Conservation (phyloP, 1,140 invertebrate genomes). For the Lordiphosa collinella region DNA sequence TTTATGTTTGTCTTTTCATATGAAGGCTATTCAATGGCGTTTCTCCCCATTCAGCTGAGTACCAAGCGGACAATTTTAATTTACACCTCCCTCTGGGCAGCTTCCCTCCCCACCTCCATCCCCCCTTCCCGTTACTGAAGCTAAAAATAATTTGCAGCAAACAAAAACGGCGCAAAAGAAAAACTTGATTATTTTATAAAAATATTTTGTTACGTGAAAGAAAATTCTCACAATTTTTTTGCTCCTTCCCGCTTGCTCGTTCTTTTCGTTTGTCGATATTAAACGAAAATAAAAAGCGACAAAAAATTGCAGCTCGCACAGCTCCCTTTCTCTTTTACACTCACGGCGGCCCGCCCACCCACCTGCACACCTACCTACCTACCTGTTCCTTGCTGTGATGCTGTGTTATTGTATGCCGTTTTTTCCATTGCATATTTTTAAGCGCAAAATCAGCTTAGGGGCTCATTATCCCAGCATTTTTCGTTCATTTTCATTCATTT, state of each 20-base stretch:
- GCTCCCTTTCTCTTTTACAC: conserved; percentile 16
- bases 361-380: too few relatives aligned
- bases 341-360: too few relatives aligned
- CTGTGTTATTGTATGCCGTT: conserved; percentile 51
- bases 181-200: conserved; percentile 74
- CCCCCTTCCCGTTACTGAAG: not conserved
- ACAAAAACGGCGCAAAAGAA: conserved; percentile 51
- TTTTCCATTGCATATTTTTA: conserved; percentile 56
- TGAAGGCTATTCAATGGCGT: conserved; percentile 18
- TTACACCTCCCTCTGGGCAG: conserved; percentile 17
- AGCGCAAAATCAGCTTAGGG: conserved; percentile 78
- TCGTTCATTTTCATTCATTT: conserved; percentile 66
- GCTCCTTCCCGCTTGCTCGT: not conserved
- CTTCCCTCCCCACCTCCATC: not conserved
- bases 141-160: conserved; percentile 62
- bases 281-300: conserved; percentile 66
- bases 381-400: not conserved
- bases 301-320: conserved; percentile 40
- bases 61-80: conserved; percentile 39
- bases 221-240: conserved; percentile 48
- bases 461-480: conserved; percentile 64
- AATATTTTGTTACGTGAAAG: conserved; percentile 70
- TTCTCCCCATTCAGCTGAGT: not conserved
- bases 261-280: conserved; percentile 60
- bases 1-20: conserved; percentile 35